These are phyloP conservation scores for Ceratosolen solmsi DNA, from an alignment of 1,140 invertebrate genomes.

Conservation along the genomic window DNA sequence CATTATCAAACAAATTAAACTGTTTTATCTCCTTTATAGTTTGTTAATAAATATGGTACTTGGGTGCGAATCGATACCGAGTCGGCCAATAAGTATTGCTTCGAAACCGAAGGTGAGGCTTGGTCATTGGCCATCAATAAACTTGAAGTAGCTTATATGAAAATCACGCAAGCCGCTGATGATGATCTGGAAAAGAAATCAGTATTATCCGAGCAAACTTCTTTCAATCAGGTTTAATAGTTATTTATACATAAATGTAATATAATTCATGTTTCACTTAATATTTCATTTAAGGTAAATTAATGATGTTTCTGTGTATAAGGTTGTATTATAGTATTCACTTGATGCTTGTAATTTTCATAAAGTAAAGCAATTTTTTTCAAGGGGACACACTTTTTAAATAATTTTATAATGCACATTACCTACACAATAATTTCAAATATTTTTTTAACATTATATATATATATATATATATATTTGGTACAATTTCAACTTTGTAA, in stretches of 20 bases:
- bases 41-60: conserved; percentile 77
- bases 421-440: too few species aligned
- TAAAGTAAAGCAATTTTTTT: too few species aligned
- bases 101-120: conserved; percentile 78
- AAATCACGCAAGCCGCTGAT: conserved; percentile 74
- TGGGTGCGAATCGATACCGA: conserved; percentile 82
- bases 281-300: too few species aligned
- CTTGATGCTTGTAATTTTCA: too few species aligned
- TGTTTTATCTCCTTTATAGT: conserved; percentile 60
- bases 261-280: not conserved
- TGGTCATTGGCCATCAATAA: conserved; percentile 84
- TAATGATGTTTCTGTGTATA: too few species aligned
- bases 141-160: conserved; percentile 82
- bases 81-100: conserved; percentile 80
- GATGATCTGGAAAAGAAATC: conserved; percentile 64
- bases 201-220: not conserved
- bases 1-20: too few species aligned
- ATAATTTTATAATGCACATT: too few species aligned
- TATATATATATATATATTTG: too few species aligned
- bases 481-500: too few species aligned
- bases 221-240: conserved; percentile 32
- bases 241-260: not conserved
- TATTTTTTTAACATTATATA: too few species aligned
- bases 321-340: too few species aligned
- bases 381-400: too few species aligned